Evolutionary conservation across 2,888 invertebrate genomes (phyloP), one percentile per base, ranked within the genome.

Genomic region (Eristalis tenax): DNA sequence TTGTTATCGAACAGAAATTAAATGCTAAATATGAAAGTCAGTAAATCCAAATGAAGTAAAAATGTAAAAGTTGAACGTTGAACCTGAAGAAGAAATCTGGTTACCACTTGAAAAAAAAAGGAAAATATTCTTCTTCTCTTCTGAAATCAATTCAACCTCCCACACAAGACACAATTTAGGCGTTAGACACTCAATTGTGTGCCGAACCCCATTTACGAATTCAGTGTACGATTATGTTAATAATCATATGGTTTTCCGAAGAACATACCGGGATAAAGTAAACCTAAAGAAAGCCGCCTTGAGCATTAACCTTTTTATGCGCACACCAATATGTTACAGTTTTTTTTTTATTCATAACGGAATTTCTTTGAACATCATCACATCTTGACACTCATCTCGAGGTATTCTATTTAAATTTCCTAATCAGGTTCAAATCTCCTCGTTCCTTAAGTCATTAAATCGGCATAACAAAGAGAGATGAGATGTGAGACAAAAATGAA

Each of bases 301-400:
- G 22, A 35, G 35, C 38, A 81, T 65, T 32, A 38, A 64, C 56
- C 73, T 68, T 74, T 38, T 40, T 50, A 32, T 68, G 73, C 50
- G 8, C 85, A 73, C 82, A 73, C 23, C 77, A 74, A 85, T 69
- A 78, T 64, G 81, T 73, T 56, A 40, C 23, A 70, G 23, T 61
- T 50, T 74, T 69, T 65, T 61, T 50, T 74, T 69, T 65, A 69
- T 77, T 64, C 77, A 69, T 86, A 86, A 82, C 85, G 85, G 82
- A 50, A 50, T 50, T 50, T 50, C 50, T 26, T 13, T 26, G 23
- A 74, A 74, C 61, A 73, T 81, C 50, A 81, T 68, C 59, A 43
- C 38, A 76, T 81, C 71, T 64, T 76, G 68, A 57, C 64, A 59
- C 22, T 70, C 71, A 77, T 82, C 68, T 69, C 69, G 38, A 18